Base-by-base conservation (phyloP, 2,888 invertebrate species). In the Choreutis nemorana region DNA sequence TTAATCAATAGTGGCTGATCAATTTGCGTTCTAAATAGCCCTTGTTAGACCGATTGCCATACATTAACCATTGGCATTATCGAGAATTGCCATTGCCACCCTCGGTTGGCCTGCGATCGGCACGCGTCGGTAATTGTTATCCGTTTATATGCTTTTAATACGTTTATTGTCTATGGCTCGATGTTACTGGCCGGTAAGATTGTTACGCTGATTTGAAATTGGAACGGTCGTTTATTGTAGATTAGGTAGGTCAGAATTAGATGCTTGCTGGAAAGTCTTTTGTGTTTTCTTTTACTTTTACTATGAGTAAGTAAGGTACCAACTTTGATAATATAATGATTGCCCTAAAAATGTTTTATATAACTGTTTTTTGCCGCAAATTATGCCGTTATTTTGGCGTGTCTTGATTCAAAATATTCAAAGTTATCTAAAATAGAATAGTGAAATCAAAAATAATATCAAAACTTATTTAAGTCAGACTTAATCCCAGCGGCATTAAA, bases 61-160 rank as follows among this genome's bases (percentile, higher is more conserved):
- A 58, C 63, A 72, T 72, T 66, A 60, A 59, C 62, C 54, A 62
- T 63, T 52, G 70, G 63, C 45, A 70, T 71, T 65, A 70, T 70
- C 53, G 66, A 57, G 52, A 61, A 65, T 58, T 43, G 58, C 53
- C 44, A 43, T 44, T 36, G 48, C 50, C 48, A 53, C 48, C 55
- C 50, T 44, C 41, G 40, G 36, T 35, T 40, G 35, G 33, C 42
- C 39, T 41, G 32, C 26, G 14, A 12, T 26, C 44, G 55, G 55
- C 71, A 71, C 72, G 71, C 66, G 65, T 42, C 55, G 14, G 54
- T 65, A 61, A 71, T 72, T 62, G 62, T 60, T 54, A 60, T 49
- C 45, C 48, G 55, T 61, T 51, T 53, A 53, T 59, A 43, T 54
- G 42, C 53, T 57, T 47, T 59, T 64, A 59, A 57, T 57, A 54